Percentiles rank a stretch among this genome's conserved stretches.
Evolutionary conservation across 2,113 vertebrate genomes (phyloP).

Genomic region (Odontesthes bonariensis): DNA sequence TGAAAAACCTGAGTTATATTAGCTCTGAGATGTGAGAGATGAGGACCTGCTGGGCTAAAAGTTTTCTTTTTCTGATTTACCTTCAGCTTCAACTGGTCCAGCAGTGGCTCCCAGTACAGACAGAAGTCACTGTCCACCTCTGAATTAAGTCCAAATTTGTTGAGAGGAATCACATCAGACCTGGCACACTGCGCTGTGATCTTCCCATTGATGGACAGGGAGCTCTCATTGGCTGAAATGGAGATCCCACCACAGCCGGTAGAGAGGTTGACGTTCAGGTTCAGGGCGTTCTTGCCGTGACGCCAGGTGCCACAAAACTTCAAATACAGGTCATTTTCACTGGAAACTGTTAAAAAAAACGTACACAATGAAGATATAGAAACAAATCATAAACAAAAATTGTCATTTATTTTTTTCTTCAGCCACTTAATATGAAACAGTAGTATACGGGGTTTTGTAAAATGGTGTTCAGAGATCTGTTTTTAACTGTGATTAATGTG

Average conservation of each 20-base stretch:
- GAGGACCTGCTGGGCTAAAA: no score
- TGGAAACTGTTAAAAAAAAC: constrained; percentile 45
- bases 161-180: neutral
- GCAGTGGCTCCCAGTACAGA: constrained; percentile 79
- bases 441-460: neutral
- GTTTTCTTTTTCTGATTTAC: constrained; percentile 20
- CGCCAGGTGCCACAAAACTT: constrained; percentile 76
- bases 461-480: neutral
- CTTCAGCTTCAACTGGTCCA: constrained; percentile 73
- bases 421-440: no score
- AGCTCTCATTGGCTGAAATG: constrained; percentile 68
- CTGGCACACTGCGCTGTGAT: constrained; percentile 59
- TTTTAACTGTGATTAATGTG: no score
- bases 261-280: constrained; percentile 56
- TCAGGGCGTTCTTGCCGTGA: constrained; percentile 21
- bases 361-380: neutral
- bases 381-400: no score
- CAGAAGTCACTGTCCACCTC: constrained; percentile 44
- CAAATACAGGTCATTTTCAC: constrained; percentile 57
- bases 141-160: fast-evolving
- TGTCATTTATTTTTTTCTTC: no score
- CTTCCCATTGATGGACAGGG: constrained; percentile 65
- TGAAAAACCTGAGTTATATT: neutral
- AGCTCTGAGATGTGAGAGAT: neutral
- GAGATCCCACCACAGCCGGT: constrained; percentile 59